Evolutionary conservation across 2,888 invertebrate species (phyloP).

Genomic region (Calameuta idolon): DNA sequence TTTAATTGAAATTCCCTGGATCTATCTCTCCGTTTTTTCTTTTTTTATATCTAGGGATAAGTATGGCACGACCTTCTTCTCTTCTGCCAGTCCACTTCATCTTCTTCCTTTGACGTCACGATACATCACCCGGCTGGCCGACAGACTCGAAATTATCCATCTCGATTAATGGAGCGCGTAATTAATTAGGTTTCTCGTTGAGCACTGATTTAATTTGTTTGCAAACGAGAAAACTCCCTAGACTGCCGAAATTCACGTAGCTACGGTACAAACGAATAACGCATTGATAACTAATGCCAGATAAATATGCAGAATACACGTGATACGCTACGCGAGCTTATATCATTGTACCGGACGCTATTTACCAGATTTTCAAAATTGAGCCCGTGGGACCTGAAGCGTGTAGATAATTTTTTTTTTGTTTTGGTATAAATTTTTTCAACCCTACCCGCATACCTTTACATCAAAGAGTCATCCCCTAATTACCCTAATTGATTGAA

Average conservation of each 20-base stretch:
- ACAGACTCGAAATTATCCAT: neutral
- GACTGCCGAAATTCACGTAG: neutral
- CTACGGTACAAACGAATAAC: neutral
- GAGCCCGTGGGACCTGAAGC: no score
- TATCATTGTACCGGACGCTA: no score
- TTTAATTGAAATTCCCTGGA: neutral
- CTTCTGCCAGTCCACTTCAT: neutral
- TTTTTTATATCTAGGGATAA: neutral
- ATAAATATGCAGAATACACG: neutral
- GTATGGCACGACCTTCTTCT: neutral
- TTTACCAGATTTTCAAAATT: no score
- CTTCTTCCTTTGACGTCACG: neutral
- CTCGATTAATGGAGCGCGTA: neutral
- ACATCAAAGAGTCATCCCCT: neutral
- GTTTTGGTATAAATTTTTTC: neutral
- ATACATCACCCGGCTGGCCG: neutral
- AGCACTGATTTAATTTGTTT: neutral
- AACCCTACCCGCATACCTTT: neutral
- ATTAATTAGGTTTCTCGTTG: neutral
- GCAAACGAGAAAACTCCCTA: neutral
- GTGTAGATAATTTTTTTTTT: neutral
- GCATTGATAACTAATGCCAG: neutral
- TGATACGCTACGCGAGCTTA: neutral
- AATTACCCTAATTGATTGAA: neutral
- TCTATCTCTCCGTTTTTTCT: neutral